A percentile compares a stretch with the other conserved stretches of the same genome.
phyloP scores from a whole-genome alignment of 1,140 invertebrate genomes.

The Campodea augens region DNA sequence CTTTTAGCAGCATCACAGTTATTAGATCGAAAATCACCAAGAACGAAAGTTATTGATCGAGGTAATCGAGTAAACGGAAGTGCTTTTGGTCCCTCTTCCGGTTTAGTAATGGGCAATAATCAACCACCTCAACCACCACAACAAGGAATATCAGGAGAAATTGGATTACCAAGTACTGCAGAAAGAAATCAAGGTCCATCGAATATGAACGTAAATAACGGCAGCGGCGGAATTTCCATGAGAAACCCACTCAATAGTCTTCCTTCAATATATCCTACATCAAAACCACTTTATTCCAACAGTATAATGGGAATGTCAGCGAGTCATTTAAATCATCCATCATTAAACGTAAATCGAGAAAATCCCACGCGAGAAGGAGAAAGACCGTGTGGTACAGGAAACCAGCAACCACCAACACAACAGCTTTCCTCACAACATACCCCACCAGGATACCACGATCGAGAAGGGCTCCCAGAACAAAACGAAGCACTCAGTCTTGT shows the following conservation, averaged over 20 bases:
- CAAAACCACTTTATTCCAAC: conserved; percentile 39
- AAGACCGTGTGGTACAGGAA: background rate
- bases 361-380: too few species aligned
- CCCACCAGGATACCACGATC: conserved; percentile 22
- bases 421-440: too few species aligned
- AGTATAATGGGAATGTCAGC: conserved; percentile 24
- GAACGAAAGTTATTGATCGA: conserved; percentile 54
- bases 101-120: background rate
- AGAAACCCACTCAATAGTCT: conserved; percentile 36
- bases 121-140: conserved; percentile 1
- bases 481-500: conserved; percentile 85
- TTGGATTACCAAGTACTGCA: conserved; percentile 13
- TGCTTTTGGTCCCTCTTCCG: conserved; percentile 21
- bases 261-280: conserved; percentile 55
- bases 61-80: conserved; percentile 27
- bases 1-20: conserved; percentile 48
- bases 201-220: conserved; percentile 17
- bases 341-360: too few species aligned
- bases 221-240: conserved; percentile 20
- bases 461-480: conserved; percentile 52
- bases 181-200: conserved; percentile 22
- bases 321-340: conserved; percentile 23
- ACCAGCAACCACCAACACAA: background rate
- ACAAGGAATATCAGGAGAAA: background rate
- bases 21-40: conserved; percentile 60